Base-by-base conservation (phyloP, 2,113 vertebrate species). In the Nesogale talazaci region DNA sequence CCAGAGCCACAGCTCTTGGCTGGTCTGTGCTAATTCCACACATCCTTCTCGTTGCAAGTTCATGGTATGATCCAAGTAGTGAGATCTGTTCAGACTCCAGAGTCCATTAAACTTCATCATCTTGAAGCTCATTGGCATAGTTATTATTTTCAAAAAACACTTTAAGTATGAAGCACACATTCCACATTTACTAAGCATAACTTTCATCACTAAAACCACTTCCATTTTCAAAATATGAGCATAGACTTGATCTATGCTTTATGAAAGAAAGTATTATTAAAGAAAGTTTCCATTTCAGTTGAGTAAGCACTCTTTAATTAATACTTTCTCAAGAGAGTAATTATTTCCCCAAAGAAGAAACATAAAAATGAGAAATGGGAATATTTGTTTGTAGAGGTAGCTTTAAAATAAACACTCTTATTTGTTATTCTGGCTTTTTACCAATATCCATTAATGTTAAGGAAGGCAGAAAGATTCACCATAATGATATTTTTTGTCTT, bases 81-180 rank as follows among this genome's bases (percentile, higher is more conserved):
- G 94, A 97, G 91, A 96, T 97, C 94, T 97, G 86, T 96, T 95
- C 90, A 95, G 95, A 89, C 87, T 97, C 94, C 95, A 97, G 83
- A 57, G 86, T 42, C 93, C 90, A 90, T 97, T 97, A 97, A 97
- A 97, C 94, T 96, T 97, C 95, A 94, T 97, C 92, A 92, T 97
- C 96, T 93, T 96, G 96, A 97, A 97, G 94, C 96, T 98, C 96
- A 96, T 89, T 98, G 97, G 96, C 95, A 97, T 91, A 1, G 7
- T 59, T 97, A 75, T 87, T 97, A 93, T 94, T 96, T 72, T 95
- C 87, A 96, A 97, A 52, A 78, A 93, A 72, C 36, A 91, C 84
- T 97, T 95, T 78, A 97, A 97, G 89, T 95, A 94, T 96, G 92
- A 98, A 97, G 90, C 88, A 93, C n/a, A 65, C 94, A 97, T 97